A percentile compares a stretch with the other conserved stretches of the same genome.
These are phyloP conservation scores for Tryphoninae sp. DNA, from an alignment of 2,888 invertebrate genomes.

Conservation along the genomic window DNA sequence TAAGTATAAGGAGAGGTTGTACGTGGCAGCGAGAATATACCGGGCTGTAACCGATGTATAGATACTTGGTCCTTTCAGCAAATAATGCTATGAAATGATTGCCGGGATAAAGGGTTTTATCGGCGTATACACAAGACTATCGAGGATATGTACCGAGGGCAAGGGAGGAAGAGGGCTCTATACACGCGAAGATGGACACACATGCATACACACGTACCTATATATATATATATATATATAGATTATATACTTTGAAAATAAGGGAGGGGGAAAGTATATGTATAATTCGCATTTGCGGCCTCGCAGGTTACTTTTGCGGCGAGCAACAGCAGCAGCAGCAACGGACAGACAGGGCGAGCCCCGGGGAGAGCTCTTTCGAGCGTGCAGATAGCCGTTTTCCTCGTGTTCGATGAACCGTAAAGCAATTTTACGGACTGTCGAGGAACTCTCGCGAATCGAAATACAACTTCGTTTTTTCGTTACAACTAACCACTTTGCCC, in stretches of 20 bases:
- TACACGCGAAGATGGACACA: neutral
- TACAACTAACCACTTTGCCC: slow-evolving; percentile 64
- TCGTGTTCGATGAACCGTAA: slow-evolving; percentile 68
- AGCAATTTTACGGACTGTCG: slow-evolving; percentile 70
- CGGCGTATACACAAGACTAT: slow-evolving; percentile 52
- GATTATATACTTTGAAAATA: no score
- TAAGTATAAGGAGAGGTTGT: slow-evolving; percentile 29
- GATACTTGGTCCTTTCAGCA: slow-evolving; percentile 52
- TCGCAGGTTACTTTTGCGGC: slow-evolving; percentile 66
- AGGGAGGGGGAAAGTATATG: slow-evolving; percentile 34
- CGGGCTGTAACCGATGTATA: slow-evolving; percentile 35
- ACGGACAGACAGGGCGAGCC: slow-evolving; percentile 63
- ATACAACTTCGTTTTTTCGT: slow-evolving; percentile 58
- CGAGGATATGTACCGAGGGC: neutral
- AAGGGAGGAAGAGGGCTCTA: slow-evolving; percentile 6
- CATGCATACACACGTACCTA: neutral
- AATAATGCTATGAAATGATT: slow-evolving; percentile 63
- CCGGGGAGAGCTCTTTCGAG: slow-evolving; percentile 64
- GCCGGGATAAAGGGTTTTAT: slow-evolving; percentile 56
- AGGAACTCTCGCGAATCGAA: slow-evolving; percentile 68
- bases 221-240: neutral
- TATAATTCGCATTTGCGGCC: slow-evolving; percentile 62
- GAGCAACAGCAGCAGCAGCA: slow-evolving; percentile 43
- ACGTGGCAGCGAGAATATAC: slow-evolving; percentile 21
- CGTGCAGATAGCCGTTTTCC: slow-evolving; percentile 68